Base-by-base conservation (phyloP, 2,888 invertebrate species). In the Tachystola acroxantha region DNA sequence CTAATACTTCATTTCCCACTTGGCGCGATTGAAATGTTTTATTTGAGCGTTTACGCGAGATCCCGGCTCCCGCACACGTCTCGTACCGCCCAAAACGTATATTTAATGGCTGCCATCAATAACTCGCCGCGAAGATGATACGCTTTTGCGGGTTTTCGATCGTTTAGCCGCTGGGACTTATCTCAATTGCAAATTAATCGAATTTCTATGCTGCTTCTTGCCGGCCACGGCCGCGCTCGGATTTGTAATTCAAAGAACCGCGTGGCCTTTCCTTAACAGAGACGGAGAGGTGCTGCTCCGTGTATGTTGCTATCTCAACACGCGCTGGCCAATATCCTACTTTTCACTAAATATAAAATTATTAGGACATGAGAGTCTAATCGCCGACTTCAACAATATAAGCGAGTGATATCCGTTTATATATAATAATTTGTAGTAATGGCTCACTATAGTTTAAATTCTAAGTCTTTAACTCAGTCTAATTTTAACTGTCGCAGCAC, bases 101-200 rank as follows among this genome's bases (percentile, higher is more conserved):
- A 80, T 86, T 86, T 87, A 85, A 88, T 87, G 78, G 82, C 64
- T 63, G 68, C 76, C 79, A 88, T 88, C 86, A 87, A 88, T 87
- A 88, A 88, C 85, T 70, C 70, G 62, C 65, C 54, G 64, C 54
- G 64, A 71, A 78, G 73, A 82, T 79, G 79, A 80, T 80, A 77
- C 77, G 73, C 64, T 69, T 65, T 75, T 67, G 68, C 64, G 67
- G 68, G 65, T 67, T 68, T 64, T 67, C 69, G 67, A 74, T 68
- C 72, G 70, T 62, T 77, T 74, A 71, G 63, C 64, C 59, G 54
- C 53, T 57, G 65, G 60, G 64, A 66, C 71, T 76, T 79, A 85
- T 85, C 73, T 80, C 77, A 75, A 82, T 84, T 84, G 80, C 73
- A 82, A 82, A 85, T 84, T 82, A 80, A 81, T 78, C 71, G 77